phyloP scores from a whole-genome alignment of 1,140 invertebrate genomes.

The Drosophila azteca region DNA sequence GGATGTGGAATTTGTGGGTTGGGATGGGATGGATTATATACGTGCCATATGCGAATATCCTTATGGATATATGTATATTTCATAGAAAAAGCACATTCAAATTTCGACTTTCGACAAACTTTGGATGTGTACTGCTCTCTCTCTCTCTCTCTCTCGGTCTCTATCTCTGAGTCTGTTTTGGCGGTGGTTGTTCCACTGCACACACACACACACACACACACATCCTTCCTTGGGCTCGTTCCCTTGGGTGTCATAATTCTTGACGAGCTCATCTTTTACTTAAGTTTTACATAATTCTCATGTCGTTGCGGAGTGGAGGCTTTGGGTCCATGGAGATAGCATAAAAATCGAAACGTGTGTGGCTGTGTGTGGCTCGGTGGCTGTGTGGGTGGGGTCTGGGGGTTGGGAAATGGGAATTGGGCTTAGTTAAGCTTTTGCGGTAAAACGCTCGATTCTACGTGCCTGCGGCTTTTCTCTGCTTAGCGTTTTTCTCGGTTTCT shows the following conservation, averaged over 20 bases:
- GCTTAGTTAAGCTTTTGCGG: conserved; percentile 56
- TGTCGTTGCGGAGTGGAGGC: conserved; percentile 64
- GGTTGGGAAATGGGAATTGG: conserved; percentile 2
- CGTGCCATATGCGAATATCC: too few species aligned
- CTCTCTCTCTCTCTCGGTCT: not conserved
- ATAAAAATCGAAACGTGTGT: conserved; percentile 74
- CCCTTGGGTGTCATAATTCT: conserved; percentile 83
- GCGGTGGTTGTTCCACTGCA: conserved; percentile 50
- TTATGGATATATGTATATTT: not conserved
- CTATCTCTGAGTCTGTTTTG: conserved; percentile 1
- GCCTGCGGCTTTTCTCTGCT: conserved; percentile 67
- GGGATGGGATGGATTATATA: too few species aligned
- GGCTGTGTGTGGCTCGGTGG: conserved; percentile 7
- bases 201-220: conserved; percentile 44
- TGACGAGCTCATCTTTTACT: conserved; percentile 84
- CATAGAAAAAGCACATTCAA: conserved; percentile 3
- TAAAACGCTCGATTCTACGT: conserved; percentile 76
- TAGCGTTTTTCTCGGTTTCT: conserved; percentile 5
- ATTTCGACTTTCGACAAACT: conserved; percentile 8
- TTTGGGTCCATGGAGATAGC: conserved; percentile 73
- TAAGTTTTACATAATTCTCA: conserved; percentile 84
- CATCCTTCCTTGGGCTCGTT: conserved; percentile 58
- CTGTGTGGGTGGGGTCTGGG: not conserved
- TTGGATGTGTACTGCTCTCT: too few species aligned
- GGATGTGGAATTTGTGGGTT: too few species aligned